Conservation (phyloP, 2,113 vertebrate genomes). For the Emydocephalus ijimae region DNA sequence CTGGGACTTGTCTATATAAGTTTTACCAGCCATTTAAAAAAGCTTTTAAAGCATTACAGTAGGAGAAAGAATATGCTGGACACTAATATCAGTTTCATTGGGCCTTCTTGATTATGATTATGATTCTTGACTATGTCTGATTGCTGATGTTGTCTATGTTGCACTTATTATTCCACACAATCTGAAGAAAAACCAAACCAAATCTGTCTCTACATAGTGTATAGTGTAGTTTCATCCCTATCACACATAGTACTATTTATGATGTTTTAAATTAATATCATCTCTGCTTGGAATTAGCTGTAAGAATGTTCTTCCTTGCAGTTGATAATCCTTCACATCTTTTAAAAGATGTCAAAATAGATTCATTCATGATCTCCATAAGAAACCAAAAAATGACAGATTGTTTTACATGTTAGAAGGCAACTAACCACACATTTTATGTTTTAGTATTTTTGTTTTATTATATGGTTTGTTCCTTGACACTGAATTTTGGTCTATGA, state of each 20-base stretch:
- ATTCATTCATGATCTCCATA: background rate
- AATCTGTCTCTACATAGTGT: background rate
- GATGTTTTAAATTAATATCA: background rate
- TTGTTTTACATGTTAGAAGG: background rate
- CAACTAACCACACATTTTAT: background rate
- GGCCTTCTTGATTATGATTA: background rate
- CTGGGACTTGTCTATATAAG: background rate
- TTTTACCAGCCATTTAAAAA: background rate
- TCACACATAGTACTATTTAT: background rate
- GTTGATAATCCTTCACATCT: background rate
- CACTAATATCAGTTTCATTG: background rate
- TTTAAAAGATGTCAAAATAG: background rate
- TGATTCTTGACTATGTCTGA: background rate
- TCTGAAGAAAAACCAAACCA: background rate
- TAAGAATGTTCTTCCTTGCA: background rate
- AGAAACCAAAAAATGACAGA: background rate
- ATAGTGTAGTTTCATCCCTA: background rate
- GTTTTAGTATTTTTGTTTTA: background rate
- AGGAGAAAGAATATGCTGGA: background rate
- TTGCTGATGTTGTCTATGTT: background rate
- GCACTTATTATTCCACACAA: background rate
- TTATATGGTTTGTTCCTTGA: background rate
- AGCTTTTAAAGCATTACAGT: background rate
- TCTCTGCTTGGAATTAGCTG: background rate
- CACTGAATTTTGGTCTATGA: background rate